Evolutionary conservation across 2,113 vertebrate genomes (phyloP).

Genomic region (Tursiops truncatus): DNA sequence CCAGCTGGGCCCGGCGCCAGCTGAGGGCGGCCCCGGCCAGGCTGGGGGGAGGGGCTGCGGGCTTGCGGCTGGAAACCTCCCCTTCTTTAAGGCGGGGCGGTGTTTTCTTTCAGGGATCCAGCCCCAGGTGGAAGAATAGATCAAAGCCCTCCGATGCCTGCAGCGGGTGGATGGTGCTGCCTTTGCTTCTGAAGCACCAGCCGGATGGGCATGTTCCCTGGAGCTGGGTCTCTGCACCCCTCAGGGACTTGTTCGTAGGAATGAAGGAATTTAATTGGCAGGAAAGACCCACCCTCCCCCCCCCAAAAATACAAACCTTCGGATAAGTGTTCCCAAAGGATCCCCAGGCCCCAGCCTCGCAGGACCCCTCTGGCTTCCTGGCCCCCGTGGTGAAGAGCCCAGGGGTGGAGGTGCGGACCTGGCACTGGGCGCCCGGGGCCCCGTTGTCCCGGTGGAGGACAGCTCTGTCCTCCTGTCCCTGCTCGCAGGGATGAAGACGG

Average conservation of each 20-base stretch:
- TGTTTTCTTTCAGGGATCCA: not conserved
- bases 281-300: not conserved
- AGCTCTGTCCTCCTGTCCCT: rapidly evolving
- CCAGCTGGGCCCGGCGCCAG: not conserved
- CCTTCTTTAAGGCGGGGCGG: not conserved
- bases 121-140: not conserved
- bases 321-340: not conserved
- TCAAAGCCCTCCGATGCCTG: not conserved
- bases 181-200: not conserved
- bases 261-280: not conserved
- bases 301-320: not conserved
- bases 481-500: not conserved
- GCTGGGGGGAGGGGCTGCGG: too few relatives aligned
- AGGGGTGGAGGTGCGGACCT: not conserved
- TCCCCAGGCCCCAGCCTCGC: too few relatives aligned
- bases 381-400: not conserved
- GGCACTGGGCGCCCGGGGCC: rapidly evolving
- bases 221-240: not conserved
- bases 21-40: not conserved
- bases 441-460: not conserved
- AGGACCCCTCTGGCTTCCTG: not conserved
- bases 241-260: not conserved
- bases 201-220: too few relatives aligned
- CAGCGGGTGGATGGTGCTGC: not conserved
- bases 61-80: not conserved